phyloP scores from a whole-genome alignment of 2,888 invertebrate species.

The Leptothorax acervorum region DNA sequence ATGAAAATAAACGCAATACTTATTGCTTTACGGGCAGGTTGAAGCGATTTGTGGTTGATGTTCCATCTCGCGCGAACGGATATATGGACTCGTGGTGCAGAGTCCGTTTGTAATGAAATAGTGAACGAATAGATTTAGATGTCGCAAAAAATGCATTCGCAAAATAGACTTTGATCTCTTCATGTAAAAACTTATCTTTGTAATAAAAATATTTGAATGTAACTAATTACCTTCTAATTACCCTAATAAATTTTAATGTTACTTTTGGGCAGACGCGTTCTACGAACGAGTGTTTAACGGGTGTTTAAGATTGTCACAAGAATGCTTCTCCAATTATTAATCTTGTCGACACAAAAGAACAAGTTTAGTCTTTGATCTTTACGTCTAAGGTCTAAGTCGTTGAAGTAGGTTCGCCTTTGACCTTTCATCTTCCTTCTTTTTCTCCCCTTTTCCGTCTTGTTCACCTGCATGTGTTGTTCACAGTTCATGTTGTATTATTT shows the following conservation, averaged over 20 bases:
- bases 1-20: slow-evolving; percentile 42
- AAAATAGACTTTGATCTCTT: neutral
- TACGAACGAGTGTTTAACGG: slow-evolving; percentile 33
- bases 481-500: slow-evolving; percentile 25
- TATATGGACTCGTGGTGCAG: neutral
- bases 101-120: neutral
- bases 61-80: slow-evolving; percentile 20
- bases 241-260: too few species aligned
- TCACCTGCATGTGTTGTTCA: slow-evolving; percentile 60
- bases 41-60: slow-evolving; percentile 25
- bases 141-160: neutral
- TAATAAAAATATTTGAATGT: neutral
- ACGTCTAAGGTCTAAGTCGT: slow-evolving; percentile 50
- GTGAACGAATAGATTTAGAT: neutral
- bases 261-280: slow-evolving; percentile 32
- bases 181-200: neutral
- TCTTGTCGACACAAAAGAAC: slow-evolving; percentile 50
- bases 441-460: too few species aligned
- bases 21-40: neutral
- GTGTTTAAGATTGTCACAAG: slow-evolving; percentile 51
- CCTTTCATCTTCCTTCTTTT: slow-evolving; percentile 55
- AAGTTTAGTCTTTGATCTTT: slow-evolving; percentile 67
- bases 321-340: slow-evolving; percentile 48
- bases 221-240: slow-evolving; percentile 16
- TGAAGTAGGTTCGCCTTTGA: slow-evolving; percentile 58